Conservation (phyloP, 2,888 invertebrate species). For the Xylota sylvarum region DNA sequence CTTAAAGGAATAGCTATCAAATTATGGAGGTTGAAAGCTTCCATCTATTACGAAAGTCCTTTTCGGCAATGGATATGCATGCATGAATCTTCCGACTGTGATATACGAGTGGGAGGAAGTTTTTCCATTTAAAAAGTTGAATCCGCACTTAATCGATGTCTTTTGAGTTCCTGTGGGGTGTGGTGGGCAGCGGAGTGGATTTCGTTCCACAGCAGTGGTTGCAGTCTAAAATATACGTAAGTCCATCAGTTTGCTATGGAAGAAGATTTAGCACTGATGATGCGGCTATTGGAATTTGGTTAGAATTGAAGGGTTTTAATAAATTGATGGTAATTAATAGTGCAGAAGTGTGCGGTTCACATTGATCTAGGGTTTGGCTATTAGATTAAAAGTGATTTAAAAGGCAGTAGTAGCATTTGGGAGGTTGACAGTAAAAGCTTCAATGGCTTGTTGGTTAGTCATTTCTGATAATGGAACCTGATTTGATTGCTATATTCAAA, state of each 20-base stretch:
- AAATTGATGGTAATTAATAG: slow-evolving; percentile 30
- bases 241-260: slow-evolving; percentile 27
- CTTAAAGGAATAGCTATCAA: slow-evolving; percentile 58
- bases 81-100: slow-evolving; percentile 25
- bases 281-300: background rate
- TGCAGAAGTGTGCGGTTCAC: background rate
- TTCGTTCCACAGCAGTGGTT: slow-evolving; percentile 41
- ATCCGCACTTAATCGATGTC: slow-evolving; percentile 64
- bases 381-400: background rate
- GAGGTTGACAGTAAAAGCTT: background rate
- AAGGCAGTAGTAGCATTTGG: background rate
- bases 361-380: background rate
- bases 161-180: slow-evolving; percentile 43
- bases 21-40: slow-evolving; percentile 65
- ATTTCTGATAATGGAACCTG: background rate
- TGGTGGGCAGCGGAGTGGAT: slow-evolving; percentile 30
- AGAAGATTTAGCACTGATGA: slow-evolving; percentile 16
- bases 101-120: background rate
- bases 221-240: slow-evolving; percentile 23
- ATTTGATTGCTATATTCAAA: too few relatives aligned
- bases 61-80: slow-evolving; percentile 21
- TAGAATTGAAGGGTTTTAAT: slow-evolving; percentile 5
- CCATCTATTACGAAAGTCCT: slow-evolving; percentile 52
- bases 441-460: background rate
- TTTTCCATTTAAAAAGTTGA: slow-evolving; percentile 61